A percentile compares a stretch with the other conserved stretches of the same genome.
Conservation (phyloP, 2,888 invertebrate species). For the Cantharis lateralis region DNA sequence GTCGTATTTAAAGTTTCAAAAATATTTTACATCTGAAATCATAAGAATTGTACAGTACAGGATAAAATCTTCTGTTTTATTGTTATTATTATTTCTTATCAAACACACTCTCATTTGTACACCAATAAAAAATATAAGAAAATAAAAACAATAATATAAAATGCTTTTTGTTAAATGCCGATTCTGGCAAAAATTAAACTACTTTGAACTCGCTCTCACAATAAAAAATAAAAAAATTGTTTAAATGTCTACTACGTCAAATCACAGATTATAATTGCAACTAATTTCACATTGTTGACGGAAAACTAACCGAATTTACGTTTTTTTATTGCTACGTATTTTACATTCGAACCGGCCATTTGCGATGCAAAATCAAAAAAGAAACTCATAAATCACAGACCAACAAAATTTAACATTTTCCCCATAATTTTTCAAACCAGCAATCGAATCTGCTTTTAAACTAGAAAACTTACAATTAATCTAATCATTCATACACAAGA, state of each 20-base stretch:
- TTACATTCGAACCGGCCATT: constrained; percentile 46
- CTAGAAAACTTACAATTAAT: constrained; percentile 26
- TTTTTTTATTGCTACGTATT: constrained; percentile 46
- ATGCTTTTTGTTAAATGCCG: constrained; percentile 25
- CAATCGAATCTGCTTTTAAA: constrained; percentile 8
- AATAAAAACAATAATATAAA: constrained; percentile 21
- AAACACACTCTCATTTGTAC: constrained; percentile 23
- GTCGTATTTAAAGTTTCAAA: not conserved
- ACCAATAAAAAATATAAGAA: constrained; percentile 21
- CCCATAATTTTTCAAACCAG: not conserved
- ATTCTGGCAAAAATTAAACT: constrained; percentile 28
- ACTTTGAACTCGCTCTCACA: constrained; percentile 20
- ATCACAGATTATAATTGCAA: constrained; percentile 41
- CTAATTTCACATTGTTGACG: constrained; percentile 30
- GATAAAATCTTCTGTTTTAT: constrained; percentile 10
- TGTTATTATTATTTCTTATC: not conserved
- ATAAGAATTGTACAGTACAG: constrained; percentile 4
- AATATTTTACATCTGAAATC: not conserved
- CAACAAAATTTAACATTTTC: constrained; percentile 1
- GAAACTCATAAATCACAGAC: not conserved
- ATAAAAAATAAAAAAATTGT: constrained; percentile 13
- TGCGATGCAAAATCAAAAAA: not conserved
- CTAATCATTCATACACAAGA: constrained; percentile 30
- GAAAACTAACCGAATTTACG: constrained; percentile 39
- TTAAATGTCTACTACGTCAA: constrained; percentile 23